A percentile compares a stretch with the other conserved stretches of the same genome.
These are phyloP conservation scores for Prunella fulvescens DNA, from an alignment of 2,113 vertebrate species.

Conservation along the genomic window DNA sequence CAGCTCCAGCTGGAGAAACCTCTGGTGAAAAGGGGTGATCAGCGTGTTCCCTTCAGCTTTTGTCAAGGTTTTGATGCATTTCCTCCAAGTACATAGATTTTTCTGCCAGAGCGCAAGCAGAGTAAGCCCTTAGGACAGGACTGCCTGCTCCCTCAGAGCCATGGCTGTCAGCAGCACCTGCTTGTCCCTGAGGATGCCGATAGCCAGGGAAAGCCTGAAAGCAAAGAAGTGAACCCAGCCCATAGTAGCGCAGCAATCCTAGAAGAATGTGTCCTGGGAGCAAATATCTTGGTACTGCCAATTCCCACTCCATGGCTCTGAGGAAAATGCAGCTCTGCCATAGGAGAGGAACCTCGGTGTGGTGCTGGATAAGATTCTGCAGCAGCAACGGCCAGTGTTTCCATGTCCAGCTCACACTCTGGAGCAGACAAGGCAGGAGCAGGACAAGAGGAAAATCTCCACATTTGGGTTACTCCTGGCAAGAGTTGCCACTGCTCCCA, in stretches of 20 bases:
- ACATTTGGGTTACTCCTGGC: accelerated
- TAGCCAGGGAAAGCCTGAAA: no score
- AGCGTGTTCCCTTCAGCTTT: neutral
- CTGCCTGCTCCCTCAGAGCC: no score
- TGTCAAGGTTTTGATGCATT: neutral
- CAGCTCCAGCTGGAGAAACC: neutral
- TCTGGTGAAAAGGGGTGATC: neutral
- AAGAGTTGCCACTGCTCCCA: neutral
- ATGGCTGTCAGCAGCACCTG: accelerated
- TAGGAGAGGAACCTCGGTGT: no score
- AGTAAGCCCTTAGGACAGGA: no score
- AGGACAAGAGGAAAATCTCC: neutral
- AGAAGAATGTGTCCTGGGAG: neutral
- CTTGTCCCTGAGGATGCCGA: neutral
- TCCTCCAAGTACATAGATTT: neutral
- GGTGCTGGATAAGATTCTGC: neutral
- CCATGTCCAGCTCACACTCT: no score
- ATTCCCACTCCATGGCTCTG: no score
- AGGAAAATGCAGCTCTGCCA: neutral
- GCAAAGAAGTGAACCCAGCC: no score
- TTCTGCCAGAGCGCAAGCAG: neutral
- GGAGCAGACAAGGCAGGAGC: neutral
- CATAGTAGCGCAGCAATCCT: neutral
- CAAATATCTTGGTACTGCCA: neutral
- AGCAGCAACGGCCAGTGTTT: no score